A percentile compares a stretch with the other conserved stretches of the same genome.
phyloP scores from a whole-genome alignment of 2,888 invertebrate species.

The Andrena trimmerana region DNA sequence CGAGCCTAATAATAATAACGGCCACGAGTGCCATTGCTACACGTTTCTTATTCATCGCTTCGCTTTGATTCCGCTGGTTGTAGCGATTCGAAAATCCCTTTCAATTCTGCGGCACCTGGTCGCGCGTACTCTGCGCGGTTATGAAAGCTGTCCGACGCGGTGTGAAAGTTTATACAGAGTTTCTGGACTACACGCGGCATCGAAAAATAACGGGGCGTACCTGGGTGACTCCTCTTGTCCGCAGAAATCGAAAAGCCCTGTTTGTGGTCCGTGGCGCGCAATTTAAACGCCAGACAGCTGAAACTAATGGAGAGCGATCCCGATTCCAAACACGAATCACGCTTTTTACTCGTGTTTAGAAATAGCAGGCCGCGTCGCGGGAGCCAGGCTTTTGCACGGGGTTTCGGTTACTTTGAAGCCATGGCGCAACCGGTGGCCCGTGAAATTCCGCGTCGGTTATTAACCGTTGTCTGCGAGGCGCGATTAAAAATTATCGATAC shows the following conservation, averaged over 20 bases:
- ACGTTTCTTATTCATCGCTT: background rate
- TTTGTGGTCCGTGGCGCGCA: too few species aligned
- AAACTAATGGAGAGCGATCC: too few species aligned
- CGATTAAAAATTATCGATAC: conserved; percentile 60
- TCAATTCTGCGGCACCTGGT: background rate
- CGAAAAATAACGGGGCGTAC: too few species aligned
- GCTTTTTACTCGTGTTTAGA: too few species aligned
- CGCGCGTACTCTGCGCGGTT: background rate
- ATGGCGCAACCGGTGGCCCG: conserved; percentile 38
- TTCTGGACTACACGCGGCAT: too few species aligned
- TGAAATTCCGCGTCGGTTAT: conserved; percentile 45
- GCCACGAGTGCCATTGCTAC: background rate
- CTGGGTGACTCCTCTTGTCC: too few species aligned
- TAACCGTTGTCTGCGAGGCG: conserved; percentile 36
- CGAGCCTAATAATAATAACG: conserved; percentile 37
- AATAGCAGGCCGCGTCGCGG: too few species aligned
- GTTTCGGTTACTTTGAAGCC: conserved; percentile 8
- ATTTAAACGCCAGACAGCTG: too few species aligned
- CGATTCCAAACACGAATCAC: too few species aligned
- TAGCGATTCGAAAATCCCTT: background rate
- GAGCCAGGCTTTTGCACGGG: too few species aligned
- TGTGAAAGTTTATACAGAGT: too few species aligned
- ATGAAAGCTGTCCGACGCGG: background rate
- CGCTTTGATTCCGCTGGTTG: background rate
- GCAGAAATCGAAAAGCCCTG: too few species aligned